Conservation (phyloP, 2,113 vertebrate genomes). For the Phrynosoma blainvillii region DNA sequence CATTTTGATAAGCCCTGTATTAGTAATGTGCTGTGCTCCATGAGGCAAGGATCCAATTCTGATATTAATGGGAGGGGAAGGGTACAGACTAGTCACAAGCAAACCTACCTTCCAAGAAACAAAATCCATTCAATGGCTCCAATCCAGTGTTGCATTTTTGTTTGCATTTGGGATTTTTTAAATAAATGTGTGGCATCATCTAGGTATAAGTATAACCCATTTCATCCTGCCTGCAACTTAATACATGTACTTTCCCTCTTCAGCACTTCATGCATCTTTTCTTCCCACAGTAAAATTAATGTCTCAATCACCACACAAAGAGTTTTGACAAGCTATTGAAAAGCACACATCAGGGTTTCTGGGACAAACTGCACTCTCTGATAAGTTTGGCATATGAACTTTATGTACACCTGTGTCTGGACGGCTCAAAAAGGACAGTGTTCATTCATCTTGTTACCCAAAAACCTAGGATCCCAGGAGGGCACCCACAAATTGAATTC, state of each 20-base stretch:
- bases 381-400: background rate
- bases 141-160: background rate
- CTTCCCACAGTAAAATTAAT: background rate
- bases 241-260: background rate
- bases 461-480: too few species aligned
- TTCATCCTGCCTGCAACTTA: background rate
- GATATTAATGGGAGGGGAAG: background rate
- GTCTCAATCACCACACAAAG: background rate
- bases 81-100: background rate
- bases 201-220: background rate
- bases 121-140: background rate
- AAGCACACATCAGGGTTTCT: background rate
- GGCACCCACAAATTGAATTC: too few species aligned
- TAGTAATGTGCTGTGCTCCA: conserved; percentile 36
- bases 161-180: background rate
- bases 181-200: background rate
- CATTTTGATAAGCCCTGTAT: conserved; percentile 62
- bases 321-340: background rate
- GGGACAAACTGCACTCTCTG: background rate
- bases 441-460: background rate
- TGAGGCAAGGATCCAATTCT: conserved; percentile 19
- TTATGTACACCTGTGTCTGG: background rate
- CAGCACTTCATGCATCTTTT: background rate
- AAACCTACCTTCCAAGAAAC: background rate
- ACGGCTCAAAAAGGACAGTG: background rate